Percentiles rank a stretch among this genome's conserved stretches.
phyloP scores from a whole-genome alignment of 35 echinoderm and acorn worm species.

The Heliocidaris erythrogramma region DNA sequence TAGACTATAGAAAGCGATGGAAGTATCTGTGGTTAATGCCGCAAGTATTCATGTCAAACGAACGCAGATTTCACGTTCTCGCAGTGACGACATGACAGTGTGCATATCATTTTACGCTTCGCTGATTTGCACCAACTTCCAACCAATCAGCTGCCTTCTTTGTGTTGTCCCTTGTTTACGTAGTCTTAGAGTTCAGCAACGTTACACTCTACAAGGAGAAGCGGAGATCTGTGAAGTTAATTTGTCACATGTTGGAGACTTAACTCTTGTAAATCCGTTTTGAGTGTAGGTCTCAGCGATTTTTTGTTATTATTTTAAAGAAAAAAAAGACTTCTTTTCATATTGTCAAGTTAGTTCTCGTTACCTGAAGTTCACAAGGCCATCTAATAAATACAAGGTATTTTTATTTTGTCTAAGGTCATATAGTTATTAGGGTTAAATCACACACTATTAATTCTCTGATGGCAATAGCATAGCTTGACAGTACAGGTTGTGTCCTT shows the following conservation, averaged over 20 bases:
- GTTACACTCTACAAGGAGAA: background rate
- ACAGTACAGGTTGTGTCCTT: background rate
- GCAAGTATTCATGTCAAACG: no score
- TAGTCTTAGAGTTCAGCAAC: background rate
- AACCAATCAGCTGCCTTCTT: background rate
- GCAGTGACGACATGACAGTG: background rate
- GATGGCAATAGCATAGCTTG: background rate
- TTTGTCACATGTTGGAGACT: no score
- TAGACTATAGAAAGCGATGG: no score
- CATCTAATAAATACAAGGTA: background rate
- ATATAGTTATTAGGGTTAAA: background rate
- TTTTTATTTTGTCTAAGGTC: background rate
- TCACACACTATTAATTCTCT: background rate
- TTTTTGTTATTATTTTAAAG: no score
- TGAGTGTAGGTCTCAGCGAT: no score
- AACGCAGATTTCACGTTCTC: background rate
- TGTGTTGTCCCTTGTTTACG: background rate
- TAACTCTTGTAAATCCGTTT: no score
- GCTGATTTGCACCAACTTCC: background rate
- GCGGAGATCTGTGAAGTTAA: no score
- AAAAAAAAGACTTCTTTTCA: background rate
- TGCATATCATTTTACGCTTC: slow-evolving; percentile 17
- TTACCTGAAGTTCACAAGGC: background rate
- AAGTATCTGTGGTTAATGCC: no score
- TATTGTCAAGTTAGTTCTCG: background rate